Percentiles rank a stretch among this genome's conserved stretches.
These are phyloP conservation scores for Apolygus lucorum DNA, from an alignment of 1,140 invertebrate genomes.

Conservation along the genomic window DNA sequence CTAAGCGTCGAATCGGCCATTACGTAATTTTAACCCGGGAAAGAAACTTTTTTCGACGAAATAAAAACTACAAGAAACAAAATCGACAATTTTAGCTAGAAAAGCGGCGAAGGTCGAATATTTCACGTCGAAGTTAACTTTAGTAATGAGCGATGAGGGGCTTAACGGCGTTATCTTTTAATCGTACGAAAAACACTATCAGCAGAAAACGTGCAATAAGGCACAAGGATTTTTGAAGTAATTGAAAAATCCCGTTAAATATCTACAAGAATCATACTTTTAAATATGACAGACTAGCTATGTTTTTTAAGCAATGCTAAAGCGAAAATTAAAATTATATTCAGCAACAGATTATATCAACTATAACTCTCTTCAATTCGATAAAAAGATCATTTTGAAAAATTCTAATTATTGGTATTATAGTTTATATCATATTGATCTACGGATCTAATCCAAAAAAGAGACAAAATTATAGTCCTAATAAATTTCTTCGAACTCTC, in stretches of 20 bases:
- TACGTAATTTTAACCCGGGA: no score
- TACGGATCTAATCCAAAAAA: no score
- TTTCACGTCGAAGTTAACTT: no score
- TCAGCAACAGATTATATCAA: not conserved
- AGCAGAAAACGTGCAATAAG: conserved; percentile 23
- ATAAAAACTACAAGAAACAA: not conserved
- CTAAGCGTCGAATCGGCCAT: not conserved
- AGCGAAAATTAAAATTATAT: conserved; percentile 10
- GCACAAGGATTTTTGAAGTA: conserved; percentile 23
- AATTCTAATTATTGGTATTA: no score
- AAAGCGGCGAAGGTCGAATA: not conserved
- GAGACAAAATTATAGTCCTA: no score
- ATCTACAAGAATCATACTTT: not conserved
- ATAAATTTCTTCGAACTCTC: no score
- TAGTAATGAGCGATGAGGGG: not conserved
- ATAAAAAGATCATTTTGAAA: no score
- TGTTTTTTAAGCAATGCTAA: not conserved
- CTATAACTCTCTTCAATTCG: no score
- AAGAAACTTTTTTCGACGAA: not conserved
- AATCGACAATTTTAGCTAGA: no score
- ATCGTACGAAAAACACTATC: conserved; percentile 10
- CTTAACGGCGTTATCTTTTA: not conserved
- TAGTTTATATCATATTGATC: no score
- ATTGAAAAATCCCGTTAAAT: not conserved
- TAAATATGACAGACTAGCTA: conserved; percentile 8